A percentile compares a stretch with the other conserved stretches of the same genome.
Conservation (phyloP, 1,140 invertebrate species). For the Phenacoccus solenopsis region DNA sequence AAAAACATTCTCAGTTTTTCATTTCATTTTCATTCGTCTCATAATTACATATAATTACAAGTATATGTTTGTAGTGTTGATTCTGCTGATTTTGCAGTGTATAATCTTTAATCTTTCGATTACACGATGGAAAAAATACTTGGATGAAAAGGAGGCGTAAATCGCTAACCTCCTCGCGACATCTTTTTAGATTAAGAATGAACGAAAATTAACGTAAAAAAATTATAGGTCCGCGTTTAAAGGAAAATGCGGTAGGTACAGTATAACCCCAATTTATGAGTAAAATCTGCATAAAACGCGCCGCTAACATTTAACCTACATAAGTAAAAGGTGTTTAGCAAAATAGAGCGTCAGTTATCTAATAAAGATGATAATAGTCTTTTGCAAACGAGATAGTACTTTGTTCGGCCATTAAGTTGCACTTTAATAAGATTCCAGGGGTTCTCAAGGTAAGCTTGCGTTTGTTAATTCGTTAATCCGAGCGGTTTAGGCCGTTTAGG, state of each 20-base stretch:
- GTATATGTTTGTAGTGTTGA: no score
- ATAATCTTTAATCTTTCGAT: no score
- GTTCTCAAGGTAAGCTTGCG: background rate
- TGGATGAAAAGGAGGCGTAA: no score
- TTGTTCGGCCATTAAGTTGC: background rate
- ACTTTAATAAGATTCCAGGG: background rate
- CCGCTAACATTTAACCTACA: background rate
- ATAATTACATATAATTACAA: no score
- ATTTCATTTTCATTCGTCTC: no score
- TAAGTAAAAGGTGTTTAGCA: slow-evolving; percentile 2
- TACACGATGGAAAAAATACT: no score
- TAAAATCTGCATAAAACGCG: background rate
- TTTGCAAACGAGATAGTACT: background rate
- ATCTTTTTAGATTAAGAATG: no score
- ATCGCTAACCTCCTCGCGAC: no score
- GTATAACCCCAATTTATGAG: slow-evolving; percentile 1
- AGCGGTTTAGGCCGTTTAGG: no score
- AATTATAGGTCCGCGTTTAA: background rate
- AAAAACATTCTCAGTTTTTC: no score
- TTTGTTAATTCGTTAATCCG: background rate
- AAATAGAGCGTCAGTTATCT: background rate
- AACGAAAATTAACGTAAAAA: no score
- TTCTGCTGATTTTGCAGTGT: no score
- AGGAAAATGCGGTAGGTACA: background rate
- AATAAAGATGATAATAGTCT: background rate